Conservation (phyloP, 92 coral and sea anemone genomes). For the Muricea muricata region DNA sequence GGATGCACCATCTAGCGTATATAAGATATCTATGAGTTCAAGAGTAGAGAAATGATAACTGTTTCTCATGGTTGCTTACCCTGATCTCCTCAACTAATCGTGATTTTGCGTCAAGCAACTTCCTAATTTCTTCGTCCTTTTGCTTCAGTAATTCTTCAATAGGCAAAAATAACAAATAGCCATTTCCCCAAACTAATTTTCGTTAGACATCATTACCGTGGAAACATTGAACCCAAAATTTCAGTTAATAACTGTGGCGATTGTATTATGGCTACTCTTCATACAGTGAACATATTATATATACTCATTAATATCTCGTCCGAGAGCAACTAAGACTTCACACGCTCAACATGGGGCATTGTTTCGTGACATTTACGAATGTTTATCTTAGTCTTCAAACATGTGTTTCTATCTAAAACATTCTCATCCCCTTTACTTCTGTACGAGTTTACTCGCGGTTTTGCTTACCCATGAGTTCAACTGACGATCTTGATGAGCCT, state of each 20-base stretch:
- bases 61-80: conserved; percentile 61
- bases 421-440: too few species aligned
- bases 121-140: conserved; percentile 92
- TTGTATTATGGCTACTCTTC: too few species aligned
- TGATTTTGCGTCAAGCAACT: conserved; percentile 88
- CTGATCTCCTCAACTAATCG: conserved; percentile 91
- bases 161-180: background rate
- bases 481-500: conserved; percentile 77
- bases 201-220: background rate
- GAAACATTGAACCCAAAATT: too few species aligned
- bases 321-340: background rate
- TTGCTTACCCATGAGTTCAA: conserved; percentile 55
- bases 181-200: background rate
- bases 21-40: too few species aligned
- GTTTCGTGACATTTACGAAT: too few species aligned
- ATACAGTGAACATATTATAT: too few species aligned
- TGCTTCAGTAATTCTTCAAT: conserved; percentile 85
- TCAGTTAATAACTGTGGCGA: too few species aligned
- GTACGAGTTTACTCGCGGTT: background rate
- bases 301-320: too few species aligned
- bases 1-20: too few species aligned
- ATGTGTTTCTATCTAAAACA: background rate
- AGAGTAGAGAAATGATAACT: too few species aligned
- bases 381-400: too few species aligned
- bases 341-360: too few species aligned